These are phyloP conservation scores for Morinoia aosen DNA, from an alignment of 2,888 invertebrate species.

Conservation along the genomic window DNA sequence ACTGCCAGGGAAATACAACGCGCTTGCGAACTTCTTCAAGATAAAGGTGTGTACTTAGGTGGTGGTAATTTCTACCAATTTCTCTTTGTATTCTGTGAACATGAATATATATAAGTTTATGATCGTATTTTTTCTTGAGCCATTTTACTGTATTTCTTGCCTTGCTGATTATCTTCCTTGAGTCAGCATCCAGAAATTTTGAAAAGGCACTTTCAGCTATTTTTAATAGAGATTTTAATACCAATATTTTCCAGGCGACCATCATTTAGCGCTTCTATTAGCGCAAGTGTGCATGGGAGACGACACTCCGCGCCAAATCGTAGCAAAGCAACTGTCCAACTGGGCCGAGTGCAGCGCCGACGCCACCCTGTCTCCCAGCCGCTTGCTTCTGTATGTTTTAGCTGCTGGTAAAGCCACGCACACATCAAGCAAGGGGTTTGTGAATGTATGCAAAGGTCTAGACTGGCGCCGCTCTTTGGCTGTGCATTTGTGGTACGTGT, in stretches of 20 bases:
- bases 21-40: constrained; percentile 71
- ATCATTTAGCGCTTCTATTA: constrained; percentile 78
- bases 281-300: constrained; percentile 73
- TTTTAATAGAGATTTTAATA: background rate
- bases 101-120: background rate
- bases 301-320: constrained; percentile 72
- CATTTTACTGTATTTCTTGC: background rate
- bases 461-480: constrained; percentile 88
- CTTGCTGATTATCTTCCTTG: background rate
- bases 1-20: constrained; percentile 73
- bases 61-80: background rate
- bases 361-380: constrained; percentile 76
- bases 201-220: too few species aligned
- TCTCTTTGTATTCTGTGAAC: background rate
- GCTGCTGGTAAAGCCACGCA: constrained; percentile 78
- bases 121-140: background rate
- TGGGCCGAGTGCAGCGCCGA: constrained; percentile 85
- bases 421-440: constrained; percentile 74
- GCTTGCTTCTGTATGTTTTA: constrained; percentile 80
- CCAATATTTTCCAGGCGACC: constrained; percentile 73
- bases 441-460: constrained; percentile 80
- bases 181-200: background rate
- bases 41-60: constrained; percentile 72
- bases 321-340: constrained; percentile 81
- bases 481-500: constrained; percentile 84